These are phyloP conservation scores for Polyodon spathula DNA, from an alignment of 2,113 vertebrate genomes.

Conservation along the genomic window DNA sequence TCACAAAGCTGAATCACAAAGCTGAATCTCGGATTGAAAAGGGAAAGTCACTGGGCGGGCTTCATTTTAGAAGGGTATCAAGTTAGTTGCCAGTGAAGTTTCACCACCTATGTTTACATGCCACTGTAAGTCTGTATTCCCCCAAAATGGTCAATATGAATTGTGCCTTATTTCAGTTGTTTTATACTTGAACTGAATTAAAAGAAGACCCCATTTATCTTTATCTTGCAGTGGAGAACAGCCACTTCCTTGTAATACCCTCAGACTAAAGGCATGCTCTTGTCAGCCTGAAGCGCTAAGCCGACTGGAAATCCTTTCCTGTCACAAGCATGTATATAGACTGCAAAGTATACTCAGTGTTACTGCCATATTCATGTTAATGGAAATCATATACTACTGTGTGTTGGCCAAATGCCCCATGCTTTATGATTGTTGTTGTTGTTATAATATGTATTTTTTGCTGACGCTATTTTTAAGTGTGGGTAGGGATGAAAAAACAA, in stretches of 20 bases:
- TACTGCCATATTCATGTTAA: constrained; percentile 84
- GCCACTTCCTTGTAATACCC: constrained; percentile 57
- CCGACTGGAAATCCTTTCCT: constrained; percentile 56
- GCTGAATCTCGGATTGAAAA: constrained; percentile 43
- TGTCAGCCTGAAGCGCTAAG: constrained; percentile 36
- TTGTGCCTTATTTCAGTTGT: constrained; percentile 96
- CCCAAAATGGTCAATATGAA: constrained; percentile 72
- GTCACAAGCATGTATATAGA: constrained; percentile 78
- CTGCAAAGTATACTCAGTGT: constrained; percentile 85
- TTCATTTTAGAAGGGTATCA: constrained; percentile 10
- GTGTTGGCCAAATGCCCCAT: constrained; percentile 73
- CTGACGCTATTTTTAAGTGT: constrained; percentile 47
- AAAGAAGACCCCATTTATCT: constrained; percentile 36
- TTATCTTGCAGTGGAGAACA: constrained; percentile 24
- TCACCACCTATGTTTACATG: constrained; percentile 51
- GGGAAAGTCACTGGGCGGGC: constrained; percentile 36
- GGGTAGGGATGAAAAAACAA: constrained; percentile 29
- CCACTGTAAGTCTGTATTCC: constrained; percentile 58
- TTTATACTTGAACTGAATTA: constrained; percentile 51
- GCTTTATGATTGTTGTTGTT: constrained; percentile 31
- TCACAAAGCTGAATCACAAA: constrained; percentile 38
- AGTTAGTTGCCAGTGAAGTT: constrained; percentile 33
- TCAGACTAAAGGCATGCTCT: constrained; percentile 57
- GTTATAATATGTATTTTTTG: constrained; percentile 20
- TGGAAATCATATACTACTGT: constrained; percentile 68